Evolutionary conservation across 2,797 vertebrate genomes (phyloP).

Genomic region (Potorous gilbertii): DNA sequence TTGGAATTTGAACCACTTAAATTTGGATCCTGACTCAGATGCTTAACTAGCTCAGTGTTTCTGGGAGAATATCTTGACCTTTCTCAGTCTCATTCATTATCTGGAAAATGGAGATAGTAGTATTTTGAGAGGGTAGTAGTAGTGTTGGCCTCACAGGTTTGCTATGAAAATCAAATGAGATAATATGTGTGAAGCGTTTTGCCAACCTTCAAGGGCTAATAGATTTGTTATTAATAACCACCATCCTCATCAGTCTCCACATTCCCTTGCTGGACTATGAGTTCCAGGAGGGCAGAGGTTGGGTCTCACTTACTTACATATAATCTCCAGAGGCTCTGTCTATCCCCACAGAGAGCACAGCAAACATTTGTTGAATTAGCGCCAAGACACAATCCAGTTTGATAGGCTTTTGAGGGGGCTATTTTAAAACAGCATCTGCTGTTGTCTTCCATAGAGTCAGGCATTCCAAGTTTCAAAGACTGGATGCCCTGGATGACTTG

Average conservation of each 20-base stretch:
- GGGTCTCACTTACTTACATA: background rate
- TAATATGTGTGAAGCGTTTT: background rate
- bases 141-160: background rate
- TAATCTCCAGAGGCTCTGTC: conserved; percentile 1
- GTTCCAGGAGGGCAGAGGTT: background rate
- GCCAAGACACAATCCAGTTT: conserved; percentile 61
- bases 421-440: conserved; percentile 68
- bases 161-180: background rate
- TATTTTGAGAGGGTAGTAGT: background rate
- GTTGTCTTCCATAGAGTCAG: conserved; percentile 54
- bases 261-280: background rate
- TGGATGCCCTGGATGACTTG: background rate
- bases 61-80: background rate
- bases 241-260: background rate
- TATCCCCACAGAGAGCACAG: background rate
- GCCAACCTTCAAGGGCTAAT: background rate
- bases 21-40: background rate
- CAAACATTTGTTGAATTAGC: conserved; percentile 58
- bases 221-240: background rate
- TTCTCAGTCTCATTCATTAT: background rate
- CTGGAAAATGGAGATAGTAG: background rate
- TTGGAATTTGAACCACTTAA: background rate
- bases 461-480: conserved; percentile 37
- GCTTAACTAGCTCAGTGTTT: background rate
- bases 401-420: conserved; percentile 66